Conservation (phyloP, 1,140 invertebrate genomes). For the Mya arenaria region DNA sequence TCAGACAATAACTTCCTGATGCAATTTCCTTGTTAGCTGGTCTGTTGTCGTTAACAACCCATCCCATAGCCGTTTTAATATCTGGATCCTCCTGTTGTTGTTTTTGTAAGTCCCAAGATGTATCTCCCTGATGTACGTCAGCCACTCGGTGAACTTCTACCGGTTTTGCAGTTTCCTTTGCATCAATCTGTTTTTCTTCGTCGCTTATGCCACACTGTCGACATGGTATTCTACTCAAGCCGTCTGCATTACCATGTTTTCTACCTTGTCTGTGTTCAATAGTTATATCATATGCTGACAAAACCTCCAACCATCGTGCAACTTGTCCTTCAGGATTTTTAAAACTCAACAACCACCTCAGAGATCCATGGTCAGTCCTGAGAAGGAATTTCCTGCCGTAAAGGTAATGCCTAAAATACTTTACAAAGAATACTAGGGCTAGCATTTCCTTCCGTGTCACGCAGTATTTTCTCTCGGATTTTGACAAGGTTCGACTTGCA, state of each 20-base stretch:
- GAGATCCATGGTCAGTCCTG: slow-evolving; percentile 10
- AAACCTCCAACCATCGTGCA: slow-evolving; percentile 59
- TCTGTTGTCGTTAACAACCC: too few species aligned
- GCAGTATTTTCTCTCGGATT: slow-evolving; percentile 81
- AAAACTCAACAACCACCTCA: slow-evolving; percentile 23
- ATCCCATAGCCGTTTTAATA: too few species aligned
- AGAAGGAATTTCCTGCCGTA: not conserved
- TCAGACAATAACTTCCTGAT: not conserved
- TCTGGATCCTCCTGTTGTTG: too few species aligned
- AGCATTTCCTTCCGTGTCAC: slow-evolving; percentile 61
- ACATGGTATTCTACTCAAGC: slow-evolving; percentile 53
- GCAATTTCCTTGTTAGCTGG: not conserved
- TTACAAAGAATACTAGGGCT: slow-evolving; percentile 47
- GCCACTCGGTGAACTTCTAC: too few species aligned
- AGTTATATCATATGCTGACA: slow-evolving; percentile 64
- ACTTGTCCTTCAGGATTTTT: slow-evolving; percentile 25
- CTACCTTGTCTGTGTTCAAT: slow-evolving; percentile 62
- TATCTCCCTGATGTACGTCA: too few species aligned
- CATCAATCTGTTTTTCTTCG: too few species aligned
- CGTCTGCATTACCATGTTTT: slow-evolving; percentile 69
- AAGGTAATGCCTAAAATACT: slow-evolving; percentile 3
- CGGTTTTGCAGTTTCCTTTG: too few species aligned
- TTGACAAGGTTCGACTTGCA: slow-evolving; percentile 78
- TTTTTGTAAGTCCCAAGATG: too few species aligned
- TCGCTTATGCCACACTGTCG: not conserved